Percentiles rank a stretch among this genome's conserved stretches.
phyloP scores from a whole-genome alignment of 2,888 invertebrate species.

The Metacarcinus magister region DNA sequence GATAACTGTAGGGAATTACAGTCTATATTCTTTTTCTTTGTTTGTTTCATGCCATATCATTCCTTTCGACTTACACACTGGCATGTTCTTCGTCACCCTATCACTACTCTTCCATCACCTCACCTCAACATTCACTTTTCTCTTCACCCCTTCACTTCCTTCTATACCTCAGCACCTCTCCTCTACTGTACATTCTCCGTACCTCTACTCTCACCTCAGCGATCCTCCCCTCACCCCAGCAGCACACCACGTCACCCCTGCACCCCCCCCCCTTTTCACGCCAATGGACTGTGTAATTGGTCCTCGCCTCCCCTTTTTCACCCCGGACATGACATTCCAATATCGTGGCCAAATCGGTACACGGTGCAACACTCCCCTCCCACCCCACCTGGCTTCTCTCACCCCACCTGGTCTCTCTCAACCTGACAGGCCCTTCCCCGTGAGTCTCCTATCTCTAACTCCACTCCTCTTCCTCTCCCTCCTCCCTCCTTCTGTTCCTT shows the following conservation, averaged over 20 bases:
- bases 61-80: background rate
- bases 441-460: background rate
- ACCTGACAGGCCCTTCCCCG: background rate
- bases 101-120: background rate
- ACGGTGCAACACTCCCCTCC: constrained; percentile 66
- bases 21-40: background rate
- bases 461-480: background rate
- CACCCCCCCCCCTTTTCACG: constrained; percentile 67
- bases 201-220: background rate
- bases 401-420: constrained; percentile 14
- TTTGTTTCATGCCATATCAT: background rate
- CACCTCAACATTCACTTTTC: background rate
- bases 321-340: constrained; percentile 78
- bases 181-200: background rate
- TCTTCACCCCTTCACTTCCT: background rate
- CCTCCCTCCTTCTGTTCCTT: background rate
- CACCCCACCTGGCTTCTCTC: constrained; percentile 46
- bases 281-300: constrained; percentile 80
- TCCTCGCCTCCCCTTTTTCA: constrained; percentile 76
- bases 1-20: background rate
- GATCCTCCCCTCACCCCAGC: constrained; percentile 6
- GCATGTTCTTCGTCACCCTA: background rate
- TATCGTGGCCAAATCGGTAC: constrained; percentile 80
- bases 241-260: constrained; percentile 37
- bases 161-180: constrained; percentile 39